These are phyloP conservation scores for Siderastrea siderea DNA, from an alignment of 92 coral and sea anemone genomes.

Conservation along the genomic window DNA sequence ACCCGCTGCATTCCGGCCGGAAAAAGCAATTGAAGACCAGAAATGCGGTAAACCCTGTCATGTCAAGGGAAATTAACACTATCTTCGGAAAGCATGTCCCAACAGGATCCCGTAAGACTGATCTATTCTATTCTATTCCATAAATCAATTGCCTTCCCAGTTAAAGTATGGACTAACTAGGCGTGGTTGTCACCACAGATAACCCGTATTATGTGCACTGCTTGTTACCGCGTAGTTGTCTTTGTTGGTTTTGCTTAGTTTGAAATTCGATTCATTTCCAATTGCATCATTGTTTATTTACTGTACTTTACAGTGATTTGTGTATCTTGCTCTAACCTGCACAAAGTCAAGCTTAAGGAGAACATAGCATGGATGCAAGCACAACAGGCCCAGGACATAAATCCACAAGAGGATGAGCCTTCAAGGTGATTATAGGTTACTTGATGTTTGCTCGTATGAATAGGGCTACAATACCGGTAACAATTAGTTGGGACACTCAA, in stretches of 20 bases:
- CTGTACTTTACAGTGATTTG: conserved; percentile 73
- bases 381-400: conserved; percentile 42
- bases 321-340: conserved; percentile 71
- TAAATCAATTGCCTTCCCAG: too few relatives aligned
- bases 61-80: conserved; percentile 69
- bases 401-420: conserved; percentile 54
- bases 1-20: conserved; percentile 69
- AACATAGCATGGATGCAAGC: conserved; percentile 61
- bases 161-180: too few relatives aligned
- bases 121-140: neutral
- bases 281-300: neutral
- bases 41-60: conserved; percentile 54
- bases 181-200: too few relatives aligned
- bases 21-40: conserved; percentile 65
- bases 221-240: neutral
- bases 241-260: neutral
- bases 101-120: conserved; percentile 74
- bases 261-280: neutral
- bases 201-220: neutral
- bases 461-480: neutral
- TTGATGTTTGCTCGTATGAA: conserved; percentile 16
- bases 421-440: conserved; percentile 51
- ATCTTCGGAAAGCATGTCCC: conserved; percentile 67
- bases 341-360: conserved; percentile 66
- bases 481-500: too few relatives aligned